Conservation (phyloP, 2,113 vertebrate species). For the Lepus americanus region DNA sequence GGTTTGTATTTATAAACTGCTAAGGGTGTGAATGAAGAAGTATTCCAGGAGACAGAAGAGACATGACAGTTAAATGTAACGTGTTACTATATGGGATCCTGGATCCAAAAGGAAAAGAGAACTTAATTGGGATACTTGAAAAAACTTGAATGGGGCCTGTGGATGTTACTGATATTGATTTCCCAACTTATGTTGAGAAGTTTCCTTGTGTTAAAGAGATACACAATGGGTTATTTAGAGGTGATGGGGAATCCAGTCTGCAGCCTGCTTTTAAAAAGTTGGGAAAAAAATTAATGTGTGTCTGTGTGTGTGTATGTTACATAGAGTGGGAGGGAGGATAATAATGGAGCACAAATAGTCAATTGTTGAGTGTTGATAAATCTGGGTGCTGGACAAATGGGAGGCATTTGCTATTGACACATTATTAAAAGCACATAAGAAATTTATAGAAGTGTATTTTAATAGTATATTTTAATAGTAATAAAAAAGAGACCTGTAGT, state of each 20-base stretch:
- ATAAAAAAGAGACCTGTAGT: neutral
- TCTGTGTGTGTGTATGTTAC: neutral
- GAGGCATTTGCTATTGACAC: neutral
- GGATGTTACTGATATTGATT: neutral
- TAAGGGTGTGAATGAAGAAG: constrained; percentile 26
- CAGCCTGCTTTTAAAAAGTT: neutral
- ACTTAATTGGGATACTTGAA: neutral
- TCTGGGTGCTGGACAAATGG: neutral
- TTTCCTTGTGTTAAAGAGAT: neutral
- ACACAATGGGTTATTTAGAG: neutral
- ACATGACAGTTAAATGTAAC: neutral
- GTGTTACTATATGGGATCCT: neutral
- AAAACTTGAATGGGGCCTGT: neutral
- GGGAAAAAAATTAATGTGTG: neutral
- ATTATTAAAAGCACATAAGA: neutral
- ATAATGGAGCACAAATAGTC: neutral
- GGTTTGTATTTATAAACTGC: neutral
- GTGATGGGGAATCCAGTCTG: neutral
- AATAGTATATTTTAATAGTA: neutral
- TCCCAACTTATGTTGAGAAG: neutral
- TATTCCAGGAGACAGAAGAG: neutral
- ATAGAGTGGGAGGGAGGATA: neutral
- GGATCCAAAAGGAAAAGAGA: neutral
- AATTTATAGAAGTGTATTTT: neutral
- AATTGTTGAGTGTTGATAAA: neutral